phyloP scores from a whole-genome alignment of 2,113 vertebrate genomes.

The Gnathonemus echidnorhynchus region DNA sequence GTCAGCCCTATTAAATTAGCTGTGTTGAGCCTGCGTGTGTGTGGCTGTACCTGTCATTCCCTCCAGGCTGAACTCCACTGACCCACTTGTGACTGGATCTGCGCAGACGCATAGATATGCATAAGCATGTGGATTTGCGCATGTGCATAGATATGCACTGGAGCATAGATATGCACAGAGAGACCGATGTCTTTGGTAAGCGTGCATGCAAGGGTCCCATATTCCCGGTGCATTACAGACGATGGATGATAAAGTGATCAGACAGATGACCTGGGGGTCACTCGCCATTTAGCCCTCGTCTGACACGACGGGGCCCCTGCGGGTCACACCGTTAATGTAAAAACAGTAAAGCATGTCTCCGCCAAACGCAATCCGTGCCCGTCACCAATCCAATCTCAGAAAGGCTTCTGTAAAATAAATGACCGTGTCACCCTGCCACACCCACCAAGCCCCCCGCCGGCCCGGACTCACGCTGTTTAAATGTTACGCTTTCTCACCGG shows the following conservation, averaged over 20 bases:
- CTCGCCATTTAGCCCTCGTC: background rate
- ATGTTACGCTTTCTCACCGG: background rate
- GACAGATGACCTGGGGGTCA: slow-evolving; percentile 6
- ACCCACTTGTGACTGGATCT: background rate
- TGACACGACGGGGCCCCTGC: background rate
- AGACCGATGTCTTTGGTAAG: background rate
- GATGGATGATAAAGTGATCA: slow-evolving; percentile 1
- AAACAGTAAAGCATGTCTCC: background rate
- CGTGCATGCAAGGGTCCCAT: background rate
- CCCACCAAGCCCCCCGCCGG: slow-evolving; percentile 6
- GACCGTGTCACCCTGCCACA: slow-evolving; percentile 9
- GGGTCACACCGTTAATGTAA: background rate
- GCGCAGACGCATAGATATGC: background rate
- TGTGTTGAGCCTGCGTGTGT: background rate
- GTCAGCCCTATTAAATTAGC: background rate
- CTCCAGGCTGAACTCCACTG: background rate
- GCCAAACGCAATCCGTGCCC: background rate
- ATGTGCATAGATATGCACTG: background rate
- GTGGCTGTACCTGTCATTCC: background rate
- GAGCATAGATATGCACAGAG: background rate
- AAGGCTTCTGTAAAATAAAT: slow-evolving; percentile 24
- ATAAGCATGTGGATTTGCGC: background rate
- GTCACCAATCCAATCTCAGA: slow-evolving; percentile 9
- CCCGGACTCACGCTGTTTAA: slow-evolving; percentile 3
- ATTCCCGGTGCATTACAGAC: background rate